Evolutionary conservation across 2,113 vertebrate species (phyloP).

Genomic region (Syngnathus scovelli): DNA sequence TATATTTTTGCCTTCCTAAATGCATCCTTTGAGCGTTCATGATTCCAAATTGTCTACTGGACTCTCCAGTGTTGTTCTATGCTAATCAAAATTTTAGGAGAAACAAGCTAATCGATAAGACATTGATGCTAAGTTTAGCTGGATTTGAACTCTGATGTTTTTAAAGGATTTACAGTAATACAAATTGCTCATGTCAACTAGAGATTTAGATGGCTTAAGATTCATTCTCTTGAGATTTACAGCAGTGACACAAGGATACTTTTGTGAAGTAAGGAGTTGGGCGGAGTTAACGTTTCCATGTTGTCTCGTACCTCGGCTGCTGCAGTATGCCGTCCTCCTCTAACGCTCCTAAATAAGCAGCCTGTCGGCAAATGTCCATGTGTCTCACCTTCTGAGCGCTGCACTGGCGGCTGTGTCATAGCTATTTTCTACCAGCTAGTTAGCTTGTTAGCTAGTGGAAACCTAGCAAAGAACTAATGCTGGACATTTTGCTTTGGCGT

Average conservation of each 20-base stretch:
- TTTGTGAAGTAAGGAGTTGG: slow-evolving; percentile 62
- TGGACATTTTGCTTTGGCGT: background rate
- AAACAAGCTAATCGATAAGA: background rate
- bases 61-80: slow-evolving; percentile 5
- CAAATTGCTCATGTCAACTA: background rate
- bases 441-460: background rate
- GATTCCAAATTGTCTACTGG: background rate
- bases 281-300: slow-evolving; percentile 41
- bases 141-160: background rate
- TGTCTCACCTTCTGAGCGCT: slow-evolving; percentile 41
- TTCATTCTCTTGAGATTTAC: slow-evolving; percentile 63
- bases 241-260: slow-evolving; percentile 56
- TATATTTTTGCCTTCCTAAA: background rate
- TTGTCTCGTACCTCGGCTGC: slow-evolving; percentile 46
- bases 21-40: slow-evolving; percentile 27
- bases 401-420: slow-evolving; percentile 31
- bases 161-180: background rate
- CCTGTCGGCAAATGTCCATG: slow-evolving; percentile 41
- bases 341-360: slow-evolving; percentile 29
- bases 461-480: background rate
- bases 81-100: background rate
- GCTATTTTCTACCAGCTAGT: background rate
- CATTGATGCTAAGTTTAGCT: background rate
- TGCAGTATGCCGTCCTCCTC: slow-evolving; percentile 27
- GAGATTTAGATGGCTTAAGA: slow-evolving; percentile 46